phyloP scores from a whole-genome alignment of 2,888 invertebrate species.

The Sericinus montela region DNA sequence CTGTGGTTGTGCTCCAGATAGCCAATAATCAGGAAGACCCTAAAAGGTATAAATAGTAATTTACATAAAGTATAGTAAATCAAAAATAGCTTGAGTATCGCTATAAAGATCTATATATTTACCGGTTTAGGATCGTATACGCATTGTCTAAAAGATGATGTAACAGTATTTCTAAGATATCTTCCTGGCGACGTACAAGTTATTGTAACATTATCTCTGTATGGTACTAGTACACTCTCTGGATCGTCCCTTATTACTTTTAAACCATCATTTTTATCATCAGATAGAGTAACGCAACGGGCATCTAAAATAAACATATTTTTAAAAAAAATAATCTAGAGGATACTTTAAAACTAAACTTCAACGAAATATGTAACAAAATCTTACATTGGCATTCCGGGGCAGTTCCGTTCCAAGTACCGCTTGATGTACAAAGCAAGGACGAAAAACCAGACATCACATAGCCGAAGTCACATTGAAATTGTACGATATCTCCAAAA shows the following conservation, averaged over 20 bases:
- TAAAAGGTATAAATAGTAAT: constrained; percentile 36
- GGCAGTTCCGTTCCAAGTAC: constrained; percentile 95
- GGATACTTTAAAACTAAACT: too few species aligned
- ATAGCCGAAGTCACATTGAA: constrained; percentile 97
- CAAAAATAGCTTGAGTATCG: not conserved
- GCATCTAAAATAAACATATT: constrained; percentile 81
- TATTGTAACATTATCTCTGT: constrained; percentile 93
- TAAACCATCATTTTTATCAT: constrained; percentile 92
- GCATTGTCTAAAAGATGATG: constrained; percentile 94
- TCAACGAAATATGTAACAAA: not conserved
- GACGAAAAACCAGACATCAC: constrained; percentile 93
- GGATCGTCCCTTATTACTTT: constrained; percentile 88
- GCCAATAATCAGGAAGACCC: constrained; percentile 94
- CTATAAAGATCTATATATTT: constrained; percentile 26
- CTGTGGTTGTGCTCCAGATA: constrained; percentile 90
- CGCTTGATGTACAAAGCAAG: constrained; percentile 92
- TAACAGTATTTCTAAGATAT: constrained; percentile 87
- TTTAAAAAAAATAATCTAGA: not conserved
- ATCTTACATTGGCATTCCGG: constrained; percentile 95
- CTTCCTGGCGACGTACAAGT: constrained; percentile 89
- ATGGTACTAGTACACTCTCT: constrained; percentile 91
- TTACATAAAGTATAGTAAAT: not conserved
- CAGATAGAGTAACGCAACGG: constrained; percentile 92
- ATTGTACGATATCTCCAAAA: constrained; percentile 92
- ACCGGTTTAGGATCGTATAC: constrained; percentile 95